Base-by-base conservation (phyloP, 2,888 invertebrate species). In the Coelogynopora nodosa region DNA sequence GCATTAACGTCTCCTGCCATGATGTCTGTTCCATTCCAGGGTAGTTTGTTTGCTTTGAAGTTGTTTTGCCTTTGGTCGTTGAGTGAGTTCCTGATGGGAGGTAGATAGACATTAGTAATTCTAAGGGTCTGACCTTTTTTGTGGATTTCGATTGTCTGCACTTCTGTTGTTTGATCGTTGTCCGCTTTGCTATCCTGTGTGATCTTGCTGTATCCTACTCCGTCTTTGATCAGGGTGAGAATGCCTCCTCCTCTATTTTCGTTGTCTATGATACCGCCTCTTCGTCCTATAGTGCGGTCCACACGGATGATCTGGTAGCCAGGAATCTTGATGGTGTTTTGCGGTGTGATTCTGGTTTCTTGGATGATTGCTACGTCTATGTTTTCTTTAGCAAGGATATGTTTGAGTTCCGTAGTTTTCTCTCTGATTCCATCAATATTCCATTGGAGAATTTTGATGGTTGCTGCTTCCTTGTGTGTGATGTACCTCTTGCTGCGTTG, bases 21-120 rank as follows among this genome's bases (percentile, higher is more conserved):
- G 82, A 82, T 27, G 30, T 82, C 82, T 2, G 82, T 31, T 31
- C n/a, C 29, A 31, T 82, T 82, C 82, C 82, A 82, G n/a, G 82
- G 82, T 31, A 31, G 31, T 82, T 82, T 82, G 10, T 28, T 82
- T 31, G 82, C 30, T 18, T 82, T 28, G 82, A 82, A 82, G 31
- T 82, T 74, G 27, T 74, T 23, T 74, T 74, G 49, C 49, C 49
- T 49, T 49, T 49, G 5, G 49, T 49, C 49, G 18, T 49, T 49
- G 49, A 10, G 49, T 49, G 49, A 49, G 49, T 49, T 49, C 49
- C 49, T 74, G 74, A 74, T 74, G 27, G 27, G 27, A 23, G 74
- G 74, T 74, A 13, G 18, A 26, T 26, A 74, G 18, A 74, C 23
- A 26, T 74, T 74, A 23, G 74, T 74, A 23, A 74, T 74, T 74